A percentile compares a stretch with the other conserved stretches of the same genome.
Evolutionary conservation across 2,888 invertebrate genomes (phyloP).

Genomic region (Xanthorhoe designata): DNA sequence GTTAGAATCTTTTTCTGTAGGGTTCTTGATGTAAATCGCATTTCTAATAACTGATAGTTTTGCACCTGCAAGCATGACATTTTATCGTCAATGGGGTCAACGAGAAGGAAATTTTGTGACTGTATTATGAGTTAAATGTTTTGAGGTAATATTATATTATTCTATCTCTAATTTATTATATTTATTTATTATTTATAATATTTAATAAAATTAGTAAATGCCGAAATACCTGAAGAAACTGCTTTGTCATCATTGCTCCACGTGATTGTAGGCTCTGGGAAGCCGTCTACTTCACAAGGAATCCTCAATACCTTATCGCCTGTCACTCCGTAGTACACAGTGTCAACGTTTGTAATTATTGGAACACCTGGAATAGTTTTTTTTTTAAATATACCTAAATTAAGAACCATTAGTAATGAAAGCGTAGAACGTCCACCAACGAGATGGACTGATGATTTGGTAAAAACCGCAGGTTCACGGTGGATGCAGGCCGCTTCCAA

Average conservation of each 20-base stretch:
- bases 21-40: conserved; percentile 39
- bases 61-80: conserved; percentile 32
- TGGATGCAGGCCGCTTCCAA: too few relatives aligned
- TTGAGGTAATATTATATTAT: too few relatives aligned
- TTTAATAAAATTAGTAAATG: not conserved
- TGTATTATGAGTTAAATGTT: too few relatives aligned
- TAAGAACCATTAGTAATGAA: too few relatives aligned
- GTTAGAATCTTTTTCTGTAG: conserved; percentile 29
- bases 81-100: too few relatives aligned
- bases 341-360: conserved; percentile 31
- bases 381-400: too few relatives aligned
- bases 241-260: conserved; percentile 36
- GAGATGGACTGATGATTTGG: too few relatives aligned
- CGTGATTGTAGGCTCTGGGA: conserved; percentile 42
- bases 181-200: not conserved
- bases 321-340: conserved; percentile 33
- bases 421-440: too few relatives aligned
- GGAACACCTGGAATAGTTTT: conserved; percentile 43
- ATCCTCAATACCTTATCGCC: conserved; percentile 42
- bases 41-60: conserved; percentile 34
- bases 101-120: too few relatives aligned
- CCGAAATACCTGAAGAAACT: conserved; percentile 21
- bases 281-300: conserved; percentile 46
- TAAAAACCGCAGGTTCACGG: too few relatives aligned
- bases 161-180: too few relatives aligned